Percentiles rank a stretch among this genome's conserved stretches.
Conservation (phyloP, 2,888 invertebrate genomes). For the Therioaphis trifolii region DNA sequence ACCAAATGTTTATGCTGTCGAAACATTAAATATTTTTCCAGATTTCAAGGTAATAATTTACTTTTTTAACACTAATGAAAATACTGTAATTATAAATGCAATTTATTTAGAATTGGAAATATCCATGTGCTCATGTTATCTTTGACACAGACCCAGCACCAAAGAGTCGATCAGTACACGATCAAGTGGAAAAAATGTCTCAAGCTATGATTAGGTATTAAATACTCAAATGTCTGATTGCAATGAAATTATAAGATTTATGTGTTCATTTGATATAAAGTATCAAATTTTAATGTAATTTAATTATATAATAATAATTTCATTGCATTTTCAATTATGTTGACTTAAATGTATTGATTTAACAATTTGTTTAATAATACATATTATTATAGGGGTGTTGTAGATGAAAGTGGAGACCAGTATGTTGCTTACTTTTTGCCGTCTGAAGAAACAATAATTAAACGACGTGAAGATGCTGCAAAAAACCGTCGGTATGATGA, state of each 20-base stretch:
- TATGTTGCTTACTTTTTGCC: constrained; percentile 99
- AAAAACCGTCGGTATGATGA: constrained; percentile 85
- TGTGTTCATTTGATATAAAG: too few species aligned
- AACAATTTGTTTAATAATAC: background rate
- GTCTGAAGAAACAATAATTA: constrained; percentile 89
- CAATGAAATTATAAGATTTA: too few species aligned
- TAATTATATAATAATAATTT: too few species aligned
- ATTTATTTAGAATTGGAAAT: constrained; percentile 84
- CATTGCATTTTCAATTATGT: too few species aligned
- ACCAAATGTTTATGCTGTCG: constrained; percentile 91
- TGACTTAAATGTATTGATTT: too few species aligned
- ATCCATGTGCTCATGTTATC: constrained; percentile 97
- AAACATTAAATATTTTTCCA: constrained; percentile 88
- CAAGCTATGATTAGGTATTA: constrained; percentile 95
- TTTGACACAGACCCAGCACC: constrained; percentile 99
- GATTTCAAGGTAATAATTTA: constrained; percentile 75
- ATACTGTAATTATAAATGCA: constrained; percentile 32
- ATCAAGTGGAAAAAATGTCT: constrained; percentile 96
- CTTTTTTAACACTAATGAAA: background rate
- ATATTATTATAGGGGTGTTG: constrained; percentile 98
- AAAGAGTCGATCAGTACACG: constrained; percentile 84
- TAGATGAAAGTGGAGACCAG: constrained; percentile 98
- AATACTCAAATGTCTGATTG: background rate
- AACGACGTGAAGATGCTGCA: constrained; percentile 84
- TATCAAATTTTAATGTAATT: too few species aligned